These are phyloP conservation scores for Caenorhabditis imperialis DNA, from an alignment of 2,888 invertebrate genomes.

Conservation along the genomic window DNA sequence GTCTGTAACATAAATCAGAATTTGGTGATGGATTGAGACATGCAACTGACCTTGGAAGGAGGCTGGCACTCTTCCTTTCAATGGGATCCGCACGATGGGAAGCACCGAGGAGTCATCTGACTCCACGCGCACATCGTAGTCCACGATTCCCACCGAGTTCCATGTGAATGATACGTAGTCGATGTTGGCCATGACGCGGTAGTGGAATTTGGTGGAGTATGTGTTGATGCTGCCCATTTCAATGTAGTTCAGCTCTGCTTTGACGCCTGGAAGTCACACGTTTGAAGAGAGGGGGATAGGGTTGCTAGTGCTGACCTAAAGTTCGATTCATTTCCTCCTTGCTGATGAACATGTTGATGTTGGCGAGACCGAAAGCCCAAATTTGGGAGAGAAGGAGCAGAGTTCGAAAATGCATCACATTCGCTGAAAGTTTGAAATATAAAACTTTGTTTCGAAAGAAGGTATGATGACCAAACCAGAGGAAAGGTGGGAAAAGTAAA, in stretches of 20 bases:
- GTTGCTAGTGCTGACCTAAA: conserved; percentile 73
- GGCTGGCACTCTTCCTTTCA: conserved; percentile 69
- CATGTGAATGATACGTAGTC: conserved; percentile 74
- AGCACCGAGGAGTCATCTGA: conserved; percentile 76
- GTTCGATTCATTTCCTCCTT: conserved; percentile 76
- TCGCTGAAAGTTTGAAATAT: conserved; percentile 16
- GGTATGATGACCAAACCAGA: conserved; percentile 13
- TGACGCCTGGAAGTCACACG: conserved; percentile 63
- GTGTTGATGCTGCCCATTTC: conserved; percentile 72
- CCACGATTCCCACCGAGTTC: conserved; percentile 63
- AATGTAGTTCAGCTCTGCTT: conserved; percentile 74
- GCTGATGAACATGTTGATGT: conserved; percentile 74
- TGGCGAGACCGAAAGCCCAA: conserved; percentile 34
- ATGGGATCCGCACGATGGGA: conserved; percentile 70
- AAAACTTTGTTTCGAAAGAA: not conserved
- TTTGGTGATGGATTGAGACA: not conserved
- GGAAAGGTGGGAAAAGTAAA: conserved; percentile 5
- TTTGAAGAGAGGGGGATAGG: no score
- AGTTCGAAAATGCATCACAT: conserved; percentile 33
- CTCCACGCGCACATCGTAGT: conserved; percentile 67
- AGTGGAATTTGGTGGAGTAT: conserved; percentile 75
- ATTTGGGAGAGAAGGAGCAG: conserved; percentile 18
- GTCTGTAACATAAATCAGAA: conserved; percentile 55
- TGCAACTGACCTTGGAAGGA: conserved; percentile 64
- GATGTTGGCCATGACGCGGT: conserved; percentile 70